Evolutionary conservation across 2,888 invertebrate genomes (phyloP).

Genomic region (Erebia epiphron): DNA sequence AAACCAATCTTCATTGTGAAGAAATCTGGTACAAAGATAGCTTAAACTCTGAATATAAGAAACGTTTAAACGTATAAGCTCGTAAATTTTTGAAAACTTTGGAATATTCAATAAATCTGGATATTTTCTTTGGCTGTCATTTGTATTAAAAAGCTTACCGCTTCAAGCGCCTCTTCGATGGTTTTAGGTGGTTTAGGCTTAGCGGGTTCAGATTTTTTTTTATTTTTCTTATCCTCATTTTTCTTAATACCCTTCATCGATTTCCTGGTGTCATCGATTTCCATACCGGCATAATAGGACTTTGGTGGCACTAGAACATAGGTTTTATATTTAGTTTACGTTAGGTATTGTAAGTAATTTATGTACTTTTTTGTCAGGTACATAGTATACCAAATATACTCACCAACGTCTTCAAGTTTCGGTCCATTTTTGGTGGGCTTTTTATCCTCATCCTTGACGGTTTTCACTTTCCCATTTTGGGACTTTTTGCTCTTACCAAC

Average conservation of each 20-base stretch:
- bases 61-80: too few species aligned
- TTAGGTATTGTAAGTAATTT: not conserved
- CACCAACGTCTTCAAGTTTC: conserved; percentile 90
- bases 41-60: too few species aligned
- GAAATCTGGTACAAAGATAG: too few species aligned
- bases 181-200: conserved; percentile 86
- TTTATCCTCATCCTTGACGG: conserved; percentile 83
- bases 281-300: conserved; percentile 85
- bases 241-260: conserved; percentile 80
- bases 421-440: conserved; percentile 85
- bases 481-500: conserved; percentile 86
- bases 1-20: too few species aligned
- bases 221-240: conserved; percentile 70
- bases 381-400: conserved; percentile 57
- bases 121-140: not conserved
- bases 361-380: conserved; percentile 23
- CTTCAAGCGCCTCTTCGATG: conserved; percentile 84
- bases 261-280: conserved; percentile 84
- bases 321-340: not conserved
- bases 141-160: conserved; percentile 60
- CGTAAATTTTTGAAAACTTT: not conserved
- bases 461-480: conserved; percentile 78
- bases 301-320: conserved; percentile 84
- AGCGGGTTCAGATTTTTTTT: conserved; percentile 73
- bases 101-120: not conserved